These are phyloP conservation scores for Noctilio leporinus DNA, from an alignment of 2,113 vertebrate genomes.

Conservation along the genomic window DNA sequence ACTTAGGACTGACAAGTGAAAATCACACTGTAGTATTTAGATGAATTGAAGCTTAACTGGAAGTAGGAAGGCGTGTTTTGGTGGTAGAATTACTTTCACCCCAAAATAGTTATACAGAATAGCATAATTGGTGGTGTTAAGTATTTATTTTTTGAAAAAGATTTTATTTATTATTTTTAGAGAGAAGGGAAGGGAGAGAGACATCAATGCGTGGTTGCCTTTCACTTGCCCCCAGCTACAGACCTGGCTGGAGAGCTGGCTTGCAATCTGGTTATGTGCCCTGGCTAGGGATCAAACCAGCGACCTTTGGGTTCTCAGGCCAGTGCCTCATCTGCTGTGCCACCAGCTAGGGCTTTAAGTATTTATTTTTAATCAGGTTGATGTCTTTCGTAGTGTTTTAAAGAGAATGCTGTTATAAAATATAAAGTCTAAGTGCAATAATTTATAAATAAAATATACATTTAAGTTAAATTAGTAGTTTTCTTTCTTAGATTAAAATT, in stretches of 20 bases:
- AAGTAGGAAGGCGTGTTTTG: background rate
- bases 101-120: background rate
- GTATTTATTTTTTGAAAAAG: background rate
- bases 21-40: background rate
- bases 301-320: too few species aligned
- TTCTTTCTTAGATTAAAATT: slow-evolving; percentile 4
- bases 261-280: too few species aligned
- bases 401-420: background rate
- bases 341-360: too few species aligned
- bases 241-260: too few species aligned
- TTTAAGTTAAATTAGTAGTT: background rate
- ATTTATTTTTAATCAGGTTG: background rate
- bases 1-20: background rate
- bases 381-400: background rate
- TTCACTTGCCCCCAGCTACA: too few species aligned
- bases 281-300: too few species aligned
- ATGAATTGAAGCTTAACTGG: background rate
- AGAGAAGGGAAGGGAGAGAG: too few species aligned
- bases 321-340: too few species aligned
- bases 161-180: too few species aligned
- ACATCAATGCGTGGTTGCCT: too few species aligned
- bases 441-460: slow-evolving; percentile 14
- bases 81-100: background rate
- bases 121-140: background rate
- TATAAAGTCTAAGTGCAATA: background rate